Evolutionary conservation across 2,113 vertebrate species (phyloP).

Genomic region (Leptocoma aspasia): DNA sequence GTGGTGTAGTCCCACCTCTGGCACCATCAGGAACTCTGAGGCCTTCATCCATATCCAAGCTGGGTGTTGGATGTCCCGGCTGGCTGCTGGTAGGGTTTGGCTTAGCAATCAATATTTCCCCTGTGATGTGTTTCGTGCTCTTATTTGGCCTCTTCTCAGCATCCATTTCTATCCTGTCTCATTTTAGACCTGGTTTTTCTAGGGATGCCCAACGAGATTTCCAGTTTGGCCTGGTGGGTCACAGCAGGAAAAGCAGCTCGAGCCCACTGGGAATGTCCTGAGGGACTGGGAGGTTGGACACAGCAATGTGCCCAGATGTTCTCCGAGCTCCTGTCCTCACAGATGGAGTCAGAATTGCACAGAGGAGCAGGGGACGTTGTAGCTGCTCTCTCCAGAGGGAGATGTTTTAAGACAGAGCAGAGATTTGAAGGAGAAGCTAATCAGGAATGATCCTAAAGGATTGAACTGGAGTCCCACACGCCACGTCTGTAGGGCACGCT

Average conservation of each 20-base stretch:
- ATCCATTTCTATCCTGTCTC: neutral
- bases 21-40: neutral
- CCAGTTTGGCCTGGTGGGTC: neutral
- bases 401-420: neutral
- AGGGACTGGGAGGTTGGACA: neutral
- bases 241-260: neutral
- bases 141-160: neutral
- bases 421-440: neutral
- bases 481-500: neutral
- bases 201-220: neutral
- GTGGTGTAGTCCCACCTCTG: neutral
- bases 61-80: neutral
- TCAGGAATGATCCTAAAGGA: neutral
- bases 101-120: neutral
- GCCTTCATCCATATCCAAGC: neutral
- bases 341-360: neutral
- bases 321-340: neutral
- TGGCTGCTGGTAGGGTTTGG: neutral
- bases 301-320: neutral
- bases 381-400: neutral
- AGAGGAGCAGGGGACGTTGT: neutral
- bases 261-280: neutral
- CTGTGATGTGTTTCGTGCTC: neutral
- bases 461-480: neutral
- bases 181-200: neutral